Base-by-base conservation (phyloP, 2,888 invertebrate genomes). In the Gymnocheta viridis region DNA sequence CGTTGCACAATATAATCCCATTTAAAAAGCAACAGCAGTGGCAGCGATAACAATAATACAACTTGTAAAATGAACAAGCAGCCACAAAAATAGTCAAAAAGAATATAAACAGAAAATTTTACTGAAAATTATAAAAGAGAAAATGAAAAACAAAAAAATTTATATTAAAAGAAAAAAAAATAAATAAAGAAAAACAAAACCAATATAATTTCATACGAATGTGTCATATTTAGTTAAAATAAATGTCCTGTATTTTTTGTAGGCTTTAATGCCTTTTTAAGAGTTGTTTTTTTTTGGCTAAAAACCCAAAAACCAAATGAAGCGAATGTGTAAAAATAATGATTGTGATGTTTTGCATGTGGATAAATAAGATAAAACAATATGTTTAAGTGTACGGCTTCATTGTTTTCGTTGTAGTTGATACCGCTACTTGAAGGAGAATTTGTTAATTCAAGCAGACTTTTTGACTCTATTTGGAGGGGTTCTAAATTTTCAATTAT, bases 191-290 rank as follows among this genome's bases (percentile, higher is more conserved):
- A 22, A 22, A 70, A 29, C 10, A 41, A 69, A 41, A n/a, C n/a
- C 9, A 35, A 73, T 56, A 47, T 54, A 54, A 38, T 69, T 69
- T 19, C 22, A 44, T 66, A 49, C 29, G 17, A 49, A 78, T 78
- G 78, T 78, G 78, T 82, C 82, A 78, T 66, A 78, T 78, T 72
- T 67, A 54, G 82, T 78, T 78, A 54, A 78, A 78, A 78, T 78
- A 73, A 58, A 73, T 78, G 66, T 41, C 35, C 67, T 27, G 64
- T 35, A 44, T 62, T 6, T 58, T 54, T 51, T 22, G 24, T 82
- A 82, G 82, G 82, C 82, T 82, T 82, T 82, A 78, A 82, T 82
- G 82, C 51, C 66, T 67, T 78, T 82, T 78, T 78, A 78, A 82
- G 29, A 82, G 82, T 51, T 60, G 10, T 73, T 67, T 60, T 38